These are phyloP conservation scores for Holocentrus rufus DNA, from an alignment of 2,797 vertebrate genomes.

Conservation along the genomic window DNA sequence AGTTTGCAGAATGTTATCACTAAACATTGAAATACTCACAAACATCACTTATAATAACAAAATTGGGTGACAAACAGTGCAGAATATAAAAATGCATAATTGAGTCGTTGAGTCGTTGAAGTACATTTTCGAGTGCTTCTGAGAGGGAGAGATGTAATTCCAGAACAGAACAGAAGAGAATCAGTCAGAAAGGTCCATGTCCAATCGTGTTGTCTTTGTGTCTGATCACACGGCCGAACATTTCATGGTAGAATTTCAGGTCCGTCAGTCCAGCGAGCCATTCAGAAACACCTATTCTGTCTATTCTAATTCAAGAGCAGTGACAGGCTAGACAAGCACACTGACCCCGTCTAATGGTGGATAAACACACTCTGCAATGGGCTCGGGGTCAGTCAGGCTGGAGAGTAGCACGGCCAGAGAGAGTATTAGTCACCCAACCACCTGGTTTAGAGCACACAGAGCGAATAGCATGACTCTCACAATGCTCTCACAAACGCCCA, in stretches of 20 bases:
- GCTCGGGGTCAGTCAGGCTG: conserved; percentile 51
- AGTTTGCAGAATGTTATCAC: neutral
- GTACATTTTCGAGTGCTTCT: neutral
- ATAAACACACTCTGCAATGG: conserved; percentile 37
- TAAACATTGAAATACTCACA: neutral
- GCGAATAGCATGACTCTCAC: conserved; percentile 47
- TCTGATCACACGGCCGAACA: neutral
- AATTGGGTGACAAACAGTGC: conserved; percentile 2
- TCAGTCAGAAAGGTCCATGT: too few relatives aligned
- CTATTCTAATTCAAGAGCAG: conserved; percentile 28
- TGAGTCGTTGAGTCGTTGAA: neutral
- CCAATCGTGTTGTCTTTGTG: too few relatives aligned
- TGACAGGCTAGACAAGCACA: conserved; percentile 33
- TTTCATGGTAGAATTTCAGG: neutral
- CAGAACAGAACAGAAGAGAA: too few relatives aligned
- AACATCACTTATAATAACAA: neutral
- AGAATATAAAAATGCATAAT: too few relatives aligned
- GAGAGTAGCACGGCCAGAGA: conserved; percentile 49
- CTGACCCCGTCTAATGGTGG: conserved; percentile 51
- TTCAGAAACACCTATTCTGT: conserved; percentile 24
- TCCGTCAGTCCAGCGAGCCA: neutral
- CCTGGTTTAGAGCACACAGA: conserved; percentile 42
- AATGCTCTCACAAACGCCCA: conserved; percentile 34
- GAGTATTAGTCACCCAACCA: conserved; percentile 55
- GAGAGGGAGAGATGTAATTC: conserved; percentile 13